Evolutionary conservation across 64 coral and sea anemone genomes (phyloP).

Genomic region (Montipora capricornis): DNA sequence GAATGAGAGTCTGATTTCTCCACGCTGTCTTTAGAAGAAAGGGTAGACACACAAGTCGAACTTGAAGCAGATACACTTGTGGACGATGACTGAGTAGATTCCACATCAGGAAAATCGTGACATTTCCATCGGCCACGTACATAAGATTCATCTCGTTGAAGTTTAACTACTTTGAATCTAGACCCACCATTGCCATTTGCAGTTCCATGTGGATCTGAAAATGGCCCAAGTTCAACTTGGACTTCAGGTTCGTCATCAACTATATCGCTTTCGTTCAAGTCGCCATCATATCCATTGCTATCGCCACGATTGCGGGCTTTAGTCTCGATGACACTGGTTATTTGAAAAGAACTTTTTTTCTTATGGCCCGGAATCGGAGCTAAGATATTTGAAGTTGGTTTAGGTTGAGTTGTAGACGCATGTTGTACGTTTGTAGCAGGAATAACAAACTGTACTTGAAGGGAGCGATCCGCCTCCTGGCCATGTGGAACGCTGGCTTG

Average conservation of each 20-base stretch:
- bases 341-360: conserved; percentile 98
- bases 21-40: conserved; percentile 11
- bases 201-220: conserved; percentile 61
- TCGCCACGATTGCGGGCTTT: conserved; percentile 89
- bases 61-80: conserved; percentile 49
- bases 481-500: conserved; percentile 89
- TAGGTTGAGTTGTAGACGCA: conserved; percentile 36
- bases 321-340: conserved; percentile 95
- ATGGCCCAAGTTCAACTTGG: conserved; percentile 76
- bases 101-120: conserved; percentile 88
- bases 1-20: conserved; percentile 31
- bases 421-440: conserved; percentile 52
- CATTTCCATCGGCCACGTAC: conserved; percentile 91
- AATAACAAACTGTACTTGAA: conserved; percentile 74
- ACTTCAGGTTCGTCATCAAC: conserved; percentile 74
- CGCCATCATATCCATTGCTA: conserved; percentile 94
- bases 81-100: conserved; percentile 64
- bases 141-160: conserved; percentile 90
- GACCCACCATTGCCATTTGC: conserved; percentile 96
- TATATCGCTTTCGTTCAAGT: conserved; percentile 95
- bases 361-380: conserved; percentile 71
- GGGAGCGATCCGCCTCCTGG: conserved; percentile 96
- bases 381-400: conserved; percentile 27
- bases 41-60: conserved; percentile 37
- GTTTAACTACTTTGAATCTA: conserved; percentile 96